phyloP scores from a whole-genome alignment of 2,888 invertebrate species.

The Eilema depressum region DNA sequence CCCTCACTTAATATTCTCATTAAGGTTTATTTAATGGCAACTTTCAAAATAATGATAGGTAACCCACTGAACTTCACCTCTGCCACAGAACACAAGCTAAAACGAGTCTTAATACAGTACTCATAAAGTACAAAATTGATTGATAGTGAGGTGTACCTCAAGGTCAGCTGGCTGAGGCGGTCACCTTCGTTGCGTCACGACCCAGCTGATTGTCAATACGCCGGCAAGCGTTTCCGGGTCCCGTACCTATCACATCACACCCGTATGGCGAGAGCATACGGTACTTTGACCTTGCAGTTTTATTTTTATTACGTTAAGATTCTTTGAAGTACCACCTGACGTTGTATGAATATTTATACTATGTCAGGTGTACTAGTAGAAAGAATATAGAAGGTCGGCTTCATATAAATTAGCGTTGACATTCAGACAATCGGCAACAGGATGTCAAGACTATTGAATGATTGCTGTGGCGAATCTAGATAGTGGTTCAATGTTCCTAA shows the following conservation, averaged over 20 bases:
- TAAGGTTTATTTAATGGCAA: constrained; percentile 24
- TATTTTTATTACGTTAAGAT: neutral
- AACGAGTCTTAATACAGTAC: neutral
- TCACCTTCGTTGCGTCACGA: constrained; percentile 59
- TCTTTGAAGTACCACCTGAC: neutral
- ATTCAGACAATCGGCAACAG: neutral
- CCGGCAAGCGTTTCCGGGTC: constrained; percentile 33
- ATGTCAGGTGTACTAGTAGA: neutral
- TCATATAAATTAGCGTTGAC: neutral
- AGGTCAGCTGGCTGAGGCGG: constrained; percentile 50
- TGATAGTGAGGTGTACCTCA: constrained; percentile 29
- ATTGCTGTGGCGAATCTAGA: neutral
- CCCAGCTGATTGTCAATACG: constrained; percentile 52
- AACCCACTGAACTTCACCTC: constrained; percentile 27
- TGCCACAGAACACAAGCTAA: constrained; percentile 13
- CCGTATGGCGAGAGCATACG: neutral
- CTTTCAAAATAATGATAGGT: constrained; percentile 22
- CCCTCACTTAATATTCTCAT: constrained; percentile 3
- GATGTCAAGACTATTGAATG: neutral
- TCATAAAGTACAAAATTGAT: constrained; percentile 16
- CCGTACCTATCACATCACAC: too few species aligned
- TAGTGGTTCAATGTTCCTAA: neutral
- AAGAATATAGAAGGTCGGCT: neutral
- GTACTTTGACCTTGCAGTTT: neutral
- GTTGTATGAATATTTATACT: neutral